These are phyloP conservation scores for Rhamphomyia laevipes DNA, from an alignment of 2,888 invertebrate species.

Conservation along the genomic window DNA sequence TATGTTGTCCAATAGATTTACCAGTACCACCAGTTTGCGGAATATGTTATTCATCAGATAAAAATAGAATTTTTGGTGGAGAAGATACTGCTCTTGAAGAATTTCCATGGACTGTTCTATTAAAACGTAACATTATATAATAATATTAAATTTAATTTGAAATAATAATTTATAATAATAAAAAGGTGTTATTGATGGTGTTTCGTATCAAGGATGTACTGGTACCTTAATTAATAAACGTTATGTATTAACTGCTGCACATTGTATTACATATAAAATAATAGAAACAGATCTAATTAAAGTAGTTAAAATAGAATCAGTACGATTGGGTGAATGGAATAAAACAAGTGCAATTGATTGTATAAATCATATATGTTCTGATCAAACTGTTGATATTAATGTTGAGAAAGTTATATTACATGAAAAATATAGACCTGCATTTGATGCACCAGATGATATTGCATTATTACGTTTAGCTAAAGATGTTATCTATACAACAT, in stretches of 20 bases:
- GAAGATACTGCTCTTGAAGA: constrained; percentile 39
- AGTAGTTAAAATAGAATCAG: constrained; percentile 2
- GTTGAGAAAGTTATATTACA: constrained; percentile 52
- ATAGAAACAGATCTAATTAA: neutral
- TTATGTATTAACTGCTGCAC: constrained; percentile 45
- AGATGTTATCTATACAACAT: constrained; percentile 43
- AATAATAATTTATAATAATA: neutral
- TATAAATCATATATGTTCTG: constrained; percentile 41
- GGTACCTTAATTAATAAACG: constrained; percentile 41
- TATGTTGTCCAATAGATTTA: neutral
- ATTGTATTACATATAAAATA: constrained; percentile 36
- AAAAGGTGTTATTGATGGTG: neutral
- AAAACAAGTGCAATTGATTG: constrained; percentile 26
- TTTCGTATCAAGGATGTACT: constrained; percentile 9
- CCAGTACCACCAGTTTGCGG: neutral
- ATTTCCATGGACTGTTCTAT: constrained; percentile 44
- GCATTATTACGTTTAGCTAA: constrained; percentile 51
- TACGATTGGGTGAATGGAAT: constrained; percentile 37
- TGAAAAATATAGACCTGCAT: constrained; percentile 45
- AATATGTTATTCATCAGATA: constrained; percentile 17
- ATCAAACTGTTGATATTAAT: constrained; percentile 44
- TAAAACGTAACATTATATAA: constrained; percentile 18
- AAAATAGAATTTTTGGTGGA: constrained; percentile 38
- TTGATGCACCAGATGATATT: constrained; percentile 51
- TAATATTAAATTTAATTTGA: neutral